Evolutionary conservation across 2,888 invertebrate genomes (phyloP), one percentile per base, ranked within the genome.

Genomic region (Nematopogon swammerdamellus): DNA sequence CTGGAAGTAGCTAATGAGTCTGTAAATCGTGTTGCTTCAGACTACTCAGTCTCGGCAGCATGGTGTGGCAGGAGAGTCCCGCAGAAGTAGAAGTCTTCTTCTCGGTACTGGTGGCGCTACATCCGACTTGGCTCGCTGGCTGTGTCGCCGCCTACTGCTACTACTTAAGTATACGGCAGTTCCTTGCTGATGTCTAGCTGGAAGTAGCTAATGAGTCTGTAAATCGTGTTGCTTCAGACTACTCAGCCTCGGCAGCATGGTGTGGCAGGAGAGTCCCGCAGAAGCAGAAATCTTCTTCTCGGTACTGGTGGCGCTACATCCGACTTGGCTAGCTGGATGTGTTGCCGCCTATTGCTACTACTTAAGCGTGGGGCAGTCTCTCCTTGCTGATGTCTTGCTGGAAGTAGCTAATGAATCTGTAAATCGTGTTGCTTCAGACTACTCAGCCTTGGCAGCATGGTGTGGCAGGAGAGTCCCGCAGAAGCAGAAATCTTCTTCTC

Each of bases 1-100:
- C 59, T 65, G 54, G 56, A 57, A 14, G 58, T 57, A 47, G 54
- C 63, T n/a, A 57, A 56, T 51, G 59, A 56, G 75, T 72, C 52
- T 60, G 62, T 49, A 25, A 11, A 43, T n/a, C n/a, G n/a, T n/a
- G n/a, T n/a, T n/a, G n/a, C n/a, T n/a, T n/a, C 60, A 79, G 79
- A 42, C 61, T 77, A 10, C 54, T 79, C 5, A 63, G 66, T 6
- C 74, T 73, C 60, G 74, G 63, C 2, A 63, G 65, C 47, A 64
- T 65, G 57, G 52, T 71, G 19, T 69, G 63, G 42, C 70, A 76
- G 30, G 63, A 66, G 14, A 55, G 71, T 36, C 63, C 68, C 0
- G 59, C 58, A 5, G 59, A 55, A 2, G 75, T 76, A 0, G 76
- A 77, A 49, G 64, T 65, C 0, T 76, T 77, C 53, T 74, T 79